Evolutionary conservation across 30 jellyfish, hydroid and myxozoan genomes (phyloP).

Genomic region (Aurelia sp.): DNA sequence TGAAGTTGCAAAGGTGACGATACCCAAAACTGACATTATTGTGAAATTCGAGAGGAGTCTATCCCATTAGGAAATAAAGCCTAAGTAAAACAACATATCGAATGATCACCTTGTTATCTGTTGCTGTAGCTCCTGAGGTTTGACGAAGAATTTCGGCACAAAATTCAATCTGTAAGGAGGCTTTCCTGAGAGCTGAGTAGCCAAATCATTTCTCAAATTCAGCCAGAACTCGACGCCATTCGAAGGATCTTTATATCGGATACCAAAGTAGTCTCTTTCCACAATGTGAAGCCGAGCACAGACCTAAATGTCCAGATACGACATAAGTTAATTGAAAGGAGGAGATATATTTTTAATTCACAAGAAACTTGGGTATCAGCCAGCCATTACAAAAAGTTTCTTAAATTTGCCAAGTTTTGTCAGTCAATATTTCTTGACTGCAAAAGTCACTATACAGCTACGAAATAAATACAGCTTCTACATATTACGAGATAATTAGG

Average conservation of each 20-base stretch:
- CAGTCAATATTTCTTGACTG: too few species aligned
- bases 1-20: too few species aligned
- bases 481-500: too few species aligned
- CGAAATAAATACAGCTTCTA: too few species aligned
- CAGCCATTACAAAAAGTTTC: too few species aligned
- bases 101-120: slow-evolving; percentile 76
- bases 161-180: slow-evolving; percentile 90
- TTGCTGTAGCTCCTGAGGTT: slow-evolving; percentile 97
- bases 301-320: slow-evolving; percentile 22
- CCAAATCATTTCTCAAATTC: slow-evolving; percentile 84
- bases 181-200: slow-evolving; percentile 90
- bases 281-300: slow-evolving; percentile 75
- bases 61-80: neutral
- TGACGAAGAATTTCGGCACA: slow-evolving; percentile 85
- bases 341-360: too few species aligned
- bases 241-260: slow-evolving; percentile 77
- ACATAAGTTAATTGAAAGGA: neutral
- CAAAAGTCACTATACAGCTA: too few species aligned
- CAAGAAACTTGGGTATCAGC: too few species aligned
- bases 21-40: too few species aligned
- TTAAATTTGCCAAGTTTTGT: too few species aligned
- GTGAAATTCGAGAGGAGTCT: too few species aligned
- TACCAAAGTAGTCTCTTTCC: slow-evolving; percentile 98
- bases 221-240: slow-evolving; percentile 94
- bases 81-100: neutral